A percentile compares a stretch with the other conserved stretches of the same genome.
Evolutionary conservation across 2,797 vertebrate species (phyloP).

Genomic region (Morus bassanus): DNA sequence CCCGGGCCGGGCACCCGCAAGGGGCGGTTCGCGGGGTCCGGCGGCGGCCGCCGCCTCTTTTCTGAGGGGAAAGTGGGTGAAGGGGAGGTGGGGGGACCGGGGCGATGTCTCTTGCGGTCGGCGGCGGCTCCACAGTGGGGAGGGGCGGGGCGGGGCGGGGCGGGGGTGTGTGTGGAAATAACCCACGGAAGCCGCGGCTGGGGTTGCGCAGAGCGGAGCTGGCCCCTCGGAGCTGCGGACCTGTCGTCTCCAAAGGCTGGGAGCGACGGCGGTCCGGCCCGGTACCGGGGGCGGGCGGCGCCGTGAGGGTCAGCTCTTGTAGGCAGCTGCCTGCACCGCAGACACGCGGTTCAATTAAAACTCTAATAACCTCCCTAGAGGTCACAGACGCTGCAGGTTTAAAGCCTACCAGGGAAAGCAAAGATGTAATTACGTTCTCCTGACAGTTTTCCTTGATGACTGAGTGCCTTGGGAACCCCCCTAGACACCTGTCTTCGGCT

Average conservation of each 20-base stretch:
- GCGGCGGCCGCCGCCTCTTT: background rate
- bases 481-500: background rate
- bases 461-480: background rate
- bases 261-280: background rate
- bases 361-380: background rate
- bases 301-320: background rate
- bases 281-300: background rate
- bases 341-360: background rate
- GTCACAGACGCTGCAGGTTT: background rate
- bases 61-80: background rate
- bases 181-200: accelerated
- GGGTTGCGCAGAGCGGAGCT: background rate
- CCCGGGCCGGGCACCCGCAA: background rate
- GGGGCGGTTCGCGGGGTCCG: background rate
- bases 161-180: background rate
- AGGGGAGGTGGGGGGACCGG: background rate
- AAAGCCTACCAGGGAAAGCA: background rate
- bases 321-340: background rate
- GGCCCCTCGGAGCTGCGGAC: background rate
- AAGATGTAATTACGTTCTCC: background rate
- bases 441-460: background rate
- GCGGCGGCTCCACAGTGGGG: background rate
- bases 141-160: too few relatives aligned
- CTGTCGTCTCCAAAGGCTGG: background rate
- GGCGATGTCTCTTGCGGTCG: background rate